These are phyloP conservation scores for Terebella lapidaria DNA, from an alignment of 2,888 invertebrate genomes.

Conservation along the genomic window DNA sequence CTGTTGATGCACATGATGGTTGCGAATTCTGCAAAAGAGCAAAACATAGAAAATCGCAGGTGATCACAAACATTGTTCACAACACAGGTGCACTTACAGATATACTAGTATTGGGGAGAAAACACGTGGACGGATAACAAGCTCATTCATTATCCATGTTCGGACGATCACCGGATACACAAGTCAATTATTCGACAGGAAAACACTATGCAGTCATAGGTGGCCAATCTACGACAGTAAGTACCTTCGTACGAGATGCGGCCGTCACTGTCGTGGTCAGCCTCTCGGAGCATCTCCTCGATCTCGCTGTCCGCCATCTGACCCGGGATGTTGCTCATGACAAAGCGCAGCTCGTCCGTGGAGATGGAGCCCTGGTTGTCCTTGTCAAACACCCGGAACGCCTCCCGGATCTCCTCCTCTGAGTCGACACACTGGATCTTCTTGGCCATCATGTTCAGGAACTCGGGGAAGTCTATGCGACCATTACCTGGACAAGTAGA, in stretches of 20 bases:
- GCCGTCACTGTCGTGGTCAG: constrained; percentile 23
- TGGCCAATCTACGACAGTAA: too few species aligned
- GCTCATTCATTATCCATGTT: too few species aligned
- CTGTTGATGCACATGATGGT: neutral
- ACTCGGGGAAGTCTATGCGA: constrained; percentile 24
- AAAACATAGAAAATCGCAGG: too few species aligned
- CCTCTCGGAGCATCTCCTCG: constrained; percentile 22
- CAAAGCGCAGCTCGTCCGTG: constrained; percentile 20
- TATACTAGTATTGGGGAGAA: too few species aligned
- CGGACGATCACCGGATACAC: too few species aligned
- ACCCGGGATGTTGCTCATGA: constrained; percentile 20
- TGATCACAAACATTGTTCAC: too few species aligned
- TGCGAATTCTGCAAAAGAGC: neutral
- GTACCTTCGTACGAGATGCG: constrained; percentile 23
- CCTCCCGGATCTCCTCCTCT: constrained; percentile 23
- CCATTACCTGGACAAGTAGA: constrained; percentile 18
- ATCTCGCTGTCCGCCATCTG: constrained; percentile 22
- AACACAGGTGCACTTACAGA: too few species aligned
- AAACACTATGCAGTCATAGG: too few species aligned
- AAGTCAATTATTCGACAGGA: too few species aligned
- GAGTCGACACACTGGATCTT: constrained; percentile 24
- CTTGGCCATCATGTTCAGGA: constrained; percentile 27
- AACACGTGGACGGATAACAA: too few species aligned
- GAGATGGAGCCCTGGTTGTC: constrained; percentile 12
- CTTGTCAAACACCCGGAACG: constrained; percentile 24